Base-by-base conservation (phyloP, 2,113 vertebrate species). In the Struthidea cinerea region DNA sequence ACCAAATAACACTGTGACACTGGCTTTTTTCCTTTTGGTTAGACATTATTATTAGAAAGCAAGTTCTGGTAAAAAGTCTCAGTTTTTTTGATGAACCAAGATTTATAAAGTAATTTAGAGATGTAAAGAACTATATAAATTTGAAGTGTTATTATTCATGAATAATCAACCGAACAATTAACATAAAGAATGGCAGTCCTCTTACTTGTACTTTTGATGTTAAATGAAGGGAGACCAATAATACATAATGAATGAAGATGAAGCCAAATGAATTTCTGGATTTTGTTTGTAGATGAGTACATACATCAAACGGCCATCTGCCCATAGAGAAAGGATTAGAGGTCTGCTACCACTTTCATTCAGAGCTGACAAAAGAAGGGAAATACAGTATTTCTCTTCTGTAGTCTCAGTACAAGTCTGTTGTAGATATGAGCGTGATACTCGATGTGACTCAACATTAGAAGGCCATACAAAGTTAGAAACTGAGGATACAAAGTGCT, bases 191-290 rank as follows among this genome's bases (percentile, higher is more conserved):
- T 69, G 26, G 23, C 80, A 93, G 84, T 84, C 69, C 76, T 95
- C 80, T 84, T 70, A 67, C 52, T 97, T 89, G 52, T 53, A 82
- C 79, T 93, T 96, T 84, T 96, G 92, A 95, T 96, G 88, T 93
- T 93, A 93, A 95, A 95, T 87, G 80, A 94, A 70, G 73, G 84
- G 70, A 92, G 79, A 63, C 76, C 92, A 92, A 75, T 96, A 95
- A 89, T 89, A 79, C 71, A 76, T 94, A 94, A 93, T 95, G 93
- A 94, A 86, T 90, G 65, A 50, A 81, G 92, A 96, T 81, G 91
- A 95, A 93, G 77, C 64, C 83, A 92, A 93, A 95, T 92, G 83
- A 84, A 94, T 93, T 95, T 95, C 80, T 91, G 86, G 89, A 78
- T 93, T 84, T 90, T 90, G 64, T 94, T 94, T 90, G 76, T 93